Evolutionary conservation across 2,888 invertebrate species (phyloP).

Genomic region (Danaus chrysippus): DNA sequence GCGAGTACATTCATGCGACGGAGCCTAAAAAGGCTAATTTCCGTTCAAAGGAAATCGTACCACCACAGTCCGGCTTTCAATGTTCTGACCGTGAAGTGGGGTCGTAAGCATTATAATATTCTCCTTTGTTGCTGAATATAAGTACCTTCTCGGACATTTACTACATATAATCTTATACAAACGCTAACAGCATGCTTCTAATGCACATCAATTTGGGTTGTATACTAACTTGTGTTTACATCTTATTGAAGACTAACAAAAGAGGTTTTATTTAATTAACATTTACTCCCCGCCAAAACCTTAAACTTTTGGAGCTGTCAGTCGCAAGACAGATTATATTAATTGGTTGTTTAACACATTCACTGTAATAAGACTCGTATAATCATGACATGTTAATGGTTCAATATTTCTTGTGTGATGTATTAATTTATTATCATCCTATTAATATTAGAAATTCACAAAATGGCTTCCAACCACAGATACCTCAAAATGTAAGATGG

Average conservation of each 20-base stretch:
- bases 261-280: neutral
- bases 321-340: neutral
- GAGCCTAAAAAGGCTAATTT: conserved; percentile 4
- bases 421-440: too few species aligned
- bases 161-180: neutral
- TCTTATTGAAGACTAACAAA: neutral
- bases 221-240: too few species aligned
- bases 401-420: too few species aligned
- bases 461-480: too few species aligned
- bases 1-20: neutral
- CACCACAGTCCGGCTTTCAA: neutral
- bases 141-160: neutral
- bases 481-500: too few species aligned
- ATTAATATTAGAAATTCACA: too few species aligned
- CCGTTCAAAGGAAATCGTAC: conserved; percentile 7
- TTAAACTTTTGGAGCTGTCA: conserved; percentile 5
- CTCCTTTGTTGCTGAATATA: neutral
- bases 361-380: neutral
- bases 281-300: neutral
- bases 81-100: conserved; percentile 2
- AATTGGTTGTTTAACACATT: conserved; percentile 4
- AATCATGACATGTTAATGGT: too few species aligned
- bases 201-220: too few species aligned
- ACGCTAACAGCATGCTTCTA: too few species aligned
- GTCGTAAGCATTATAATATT: conserved; percentile 1